These are phyloP conservation scores for Sinella curviseta DNA, from an alignment of 1,140 invertebrate species.

Conservation along the genomic window DNA sequence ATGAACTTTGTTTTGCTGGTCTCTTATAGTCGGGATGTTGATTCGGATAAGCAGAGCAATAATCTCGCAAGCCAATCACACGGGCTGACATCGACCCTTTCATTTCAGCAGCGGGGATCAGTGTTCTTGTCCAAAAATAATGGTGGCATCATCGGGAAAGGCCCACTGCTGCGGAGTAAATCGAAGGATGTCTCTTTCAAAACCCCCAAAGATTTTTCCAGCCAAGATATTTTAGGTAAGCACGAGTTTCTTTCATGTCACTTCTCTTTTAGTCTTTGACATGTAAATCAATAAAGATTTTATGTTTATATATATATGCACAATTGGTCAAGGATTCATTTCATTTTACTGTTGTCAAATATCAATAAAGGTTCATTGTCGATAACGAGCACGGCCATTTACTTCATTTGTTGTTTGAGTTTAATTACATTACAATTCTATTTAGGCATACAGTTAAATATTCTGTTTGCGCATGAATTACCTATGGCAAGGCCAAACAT, in stretches of 20 bases:
- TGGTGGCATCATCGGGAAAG: conserved; percentile 28
- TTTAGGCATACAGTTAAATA: no score
- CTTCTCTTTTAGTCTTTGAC: neutral
- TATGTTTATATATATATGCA: neutral
- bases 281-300: no score
- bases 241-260: no score
- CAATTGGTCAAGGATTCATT: no score
- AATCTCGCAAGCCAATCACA: neutral
- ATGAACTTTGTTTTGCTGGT: neutral
- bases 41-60: neutral
- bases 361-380: no score
- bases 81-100: neutral
- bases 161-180: conserved; percentile 32
- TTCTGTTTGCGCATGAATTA: no score
- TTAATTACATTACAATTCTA: no score
- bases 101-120: neutral
- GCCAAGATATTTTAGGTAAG: conserved; percentile 42
- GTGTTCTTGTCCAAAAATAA: neutral
- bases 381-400: no score
- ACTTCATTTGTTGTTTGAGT: no score
- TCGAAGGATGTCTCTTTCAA: conserved; percentile 33
- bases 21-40: neutral
- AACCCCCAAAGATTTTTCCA: conserved; percentile 15
- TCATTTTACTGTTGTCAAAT: no score
- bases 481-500: no score